These are phyloP conservation scores for Callyntrura sp. DNA, from an alignment of 2,888 invertebrate species.

Conservation along the genomic window DNA sequence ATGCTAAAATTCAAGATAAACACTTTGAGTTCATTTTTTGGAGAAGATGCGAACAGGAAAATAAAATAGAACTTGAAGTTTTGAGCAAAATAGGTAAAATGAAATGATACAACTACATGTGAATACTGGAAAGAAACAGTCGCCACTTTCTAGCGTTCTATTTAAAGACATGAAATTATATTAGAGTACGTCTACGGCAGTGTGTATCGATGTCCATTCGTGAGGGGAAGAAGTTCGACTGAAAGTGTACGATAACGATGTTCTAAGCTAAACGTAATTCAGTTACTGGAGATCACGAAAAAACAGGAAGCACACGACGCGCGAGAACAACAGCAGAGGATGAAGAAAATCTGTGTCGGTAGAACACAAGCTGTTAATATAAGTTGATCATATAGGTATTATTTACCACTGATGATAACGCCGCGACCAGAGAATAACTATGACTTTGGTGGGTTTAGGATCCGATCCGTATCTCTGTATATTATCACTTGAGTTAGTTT, in stretches of 20 bases:
- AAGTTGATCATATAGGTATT: slow-evolving; percentile 48
- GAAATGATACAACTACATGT: slow-evolving; percentile 5
- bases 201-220: slow-evolving; percentile 33
- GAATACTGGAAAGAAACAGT: no score
- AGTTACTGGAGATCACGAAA: slow-evolving; percentile 70
- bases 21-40: no score
- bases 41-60: no score
- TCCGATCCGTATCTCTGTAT: slow-evolving; percentile 8
- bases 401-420: slow-evolving; percentile 46
- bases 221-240: slow-evolving; percentile 44
- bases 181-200: no score
- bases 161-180: slow-evolving; percentile 52
- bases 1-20: no score
- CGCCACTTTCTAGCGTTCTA: slow-evolving; percentile 14
- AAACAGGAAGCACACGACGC: slow-evolving; percentile 37
- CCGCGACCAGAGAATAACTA: slow-evolving; percentile 50
- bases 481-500: slow-evolving; percentile 34
- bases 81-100: not conserved
- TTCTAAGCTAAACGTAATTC: slow-evolving; percentile 47
- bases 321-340: slow-evolving; percentile 51
- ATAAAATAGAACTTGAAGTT: not conserved
- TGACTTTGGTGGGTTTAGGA: slow-evolving; percentile 18
- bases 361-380: slow-evolving; percentile 64
- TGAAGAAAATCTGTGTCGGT: slow-evolving; percentile 66
- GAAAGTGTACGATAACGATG: slow-evolving; percentile 20